Evolutionary conservation across 2,888 invertebrate species (phyloP).

Genomic region (Cetonia aurata): DNA sequence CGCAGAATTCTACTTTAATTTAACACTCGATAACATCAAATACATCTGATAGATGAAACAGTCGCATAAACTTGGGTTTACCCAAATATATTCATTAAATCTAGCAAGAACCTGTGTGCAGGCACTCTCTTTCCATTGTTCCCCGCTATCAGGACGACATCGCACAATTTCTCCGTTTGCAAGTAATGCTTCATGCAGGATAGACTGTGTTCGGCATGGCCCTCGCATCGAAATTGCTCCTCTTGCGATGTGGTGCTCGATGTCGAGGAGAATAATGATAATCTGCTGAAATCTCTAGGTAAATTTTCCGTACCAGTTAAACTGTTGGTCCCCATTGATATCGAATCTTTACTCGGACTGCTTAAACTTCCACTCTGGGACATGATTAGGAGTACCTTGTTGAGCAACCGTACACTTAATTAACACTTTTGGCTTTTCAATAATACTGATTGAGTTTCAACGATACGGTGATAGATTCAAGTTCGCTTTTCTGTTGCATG

Average conservation of each 20-base stretch:
- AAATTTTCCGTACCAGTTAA: constrained; percentile 68
- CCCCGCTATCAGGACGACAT: constrained; percentile 88
- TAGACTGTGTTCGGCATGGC: constrained; percentile 86
- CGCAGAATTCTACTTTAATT: too few relatives aligned
- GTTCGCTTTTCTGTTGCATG: neutral
- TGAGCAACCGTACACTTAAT: constrained; percentile 10
- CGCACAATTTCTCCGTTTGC: constrained; percentile 86
- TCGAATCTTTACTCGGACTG: constrained; percentile 63
- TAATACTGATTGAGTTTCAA: constrained; percentile 22
- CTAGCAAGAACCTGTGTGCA: constrained; percentile 62
- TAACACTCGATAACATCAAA: too few relatives aligned
- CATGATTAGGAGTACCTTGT: constrained; percentile 46
- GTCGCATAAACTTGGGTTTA: neutral
- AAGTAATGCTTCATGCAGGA: constrained; percentile 87
- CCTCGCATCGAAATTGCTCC: constrained; percentile 81
- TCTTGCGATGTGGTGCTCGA: constrained; percentile 74
- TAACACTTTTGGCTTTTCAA: neutral
- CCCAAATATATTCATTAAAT: neutral
- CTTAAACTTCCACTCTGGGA: constrained; percentile 56
- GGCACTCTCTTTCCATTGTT: constrained; percentile 71
- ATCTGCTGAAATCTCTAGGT: constrained; percentile 76
- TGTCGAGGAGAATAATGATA: constrained; percentile 74
- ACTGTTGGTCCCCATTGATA: constrained; percentile 58
- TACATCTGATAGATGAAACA: neutral
- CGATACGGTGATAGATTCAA: neutral